Base-by-base conservation (phyloP, 2,113 vertebrate genomes). In the Noturus placidus region DNA sequence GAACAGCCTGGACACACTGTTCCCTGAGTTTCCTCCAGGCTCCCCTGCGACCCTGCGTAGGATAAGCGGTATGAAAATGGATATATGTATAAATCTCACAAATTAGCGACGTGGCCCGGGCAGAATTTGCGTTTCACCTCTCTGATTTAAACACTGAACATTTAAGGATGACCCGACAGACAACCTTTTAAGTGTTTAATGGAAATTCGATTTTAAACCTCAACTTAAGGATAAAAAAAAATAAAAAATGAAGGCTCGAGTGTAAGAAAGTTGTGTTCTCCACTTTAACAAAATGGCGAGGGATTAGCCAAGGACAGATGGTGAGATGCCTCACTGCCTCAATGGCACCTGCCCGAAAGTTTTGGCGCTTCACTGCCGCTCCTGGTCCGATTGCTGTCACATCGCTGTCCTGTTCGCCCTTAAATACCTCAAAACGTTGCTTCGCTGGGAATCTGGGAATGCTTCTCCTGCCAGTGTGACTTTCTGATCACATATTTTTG, bases 381-480 rank as follows among this genome's bases (percentile, higher is more conserved):
- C 87, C 89, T 86, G 87, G 90, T 93, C 92, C 91, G 88, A 89
- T 83, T 35, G 89, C 87, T 89, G 92, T 89, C 90, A 88, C 88
- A 91, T 93, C 92, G 89, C 91, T 92, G 89, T 89, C 89, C 92
- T 85, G 91, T 89, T 90, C 91, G 81, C 79, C 90, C 90, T 89
- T 92, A 91, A 93, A 91, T 92, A 92, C 92, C 70, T 82, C 90
- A 57, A 91, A 92, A 92, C 92, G 90, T 87, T 87, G 88, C 90
- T 91, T 89, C 93, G 91, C 94, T 93, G 91, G 91, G 92, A 90
- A 90, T 93, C 91, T 90, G 91, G 91, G 91, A 91, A 91, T 86
- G 91, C 69, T 85, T 88, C 89, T 87, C 87, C 88, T 91, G 91
- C 91, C 61, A 83, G 85, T 10, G 20, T 91, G 90, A 91, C 88